Base-by-base conservation (phyloP, 2,797 vertebrate genomes). In the Coccyzus lansbergi region DNA sequence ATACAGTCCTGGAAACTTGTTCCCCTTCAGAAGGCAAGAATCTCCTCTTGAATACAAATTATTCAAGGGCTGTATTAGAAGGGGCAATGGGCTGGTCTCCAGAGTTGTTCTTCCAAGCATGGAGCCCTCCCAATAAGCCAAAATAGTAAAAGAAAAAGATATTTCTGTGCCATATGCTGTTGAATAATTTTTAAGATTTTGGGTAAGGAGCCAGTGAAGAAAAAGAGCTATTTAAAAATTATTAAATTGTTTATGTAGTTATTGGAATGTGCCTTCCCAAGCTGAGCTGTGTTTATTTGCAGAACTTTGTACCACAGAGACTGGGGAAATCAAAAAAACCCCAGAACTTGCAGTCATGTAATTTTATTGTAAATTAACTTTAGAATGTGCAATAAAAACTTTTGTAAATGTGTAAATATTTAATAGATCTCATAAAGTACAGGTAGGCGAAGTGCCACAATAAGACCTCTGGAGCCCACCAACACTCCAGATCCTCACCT, bases 41-140 rank as follows among this genome's bases (percentile, higher is more conserved):
- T 82, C 34, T 5, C 63, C 48, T 81, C 56, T 60, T 84, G 20
- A 29, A 12, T 52, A 58, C 72, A 46, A 42, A 65, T 87, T 49
- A 8, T 12, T 49, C 75, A 34, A 18, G 28, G 10, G 7, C 42
- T 86, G 10, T 86, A 25, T 12, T 80, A 51, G 49, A 76, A 80
- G 12, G 48, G 19, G 40, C 83, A 52, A 0, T 60, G 55, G 51
- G 36, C 34, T 98, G 97, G 97, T 98, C 97, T 63, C 97, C 97
- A 9, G 98, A 98, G 75, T 83, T 96, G 63, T 96, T 96, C 71
- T 79, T 93, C 71, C 76, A 82, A 64, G 15, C 58, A n/a, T 17
- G 0, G 36, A 83, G 36, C 8, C 46, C 75, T 38, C 59, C 44
- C 49, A 28, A 13, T 25, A 81, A 90, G 31, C 36, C 42, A 15